Conservation (phyloP, 2,797 vertebrate genomes). For the Sebastes hubbsi region DNA sequence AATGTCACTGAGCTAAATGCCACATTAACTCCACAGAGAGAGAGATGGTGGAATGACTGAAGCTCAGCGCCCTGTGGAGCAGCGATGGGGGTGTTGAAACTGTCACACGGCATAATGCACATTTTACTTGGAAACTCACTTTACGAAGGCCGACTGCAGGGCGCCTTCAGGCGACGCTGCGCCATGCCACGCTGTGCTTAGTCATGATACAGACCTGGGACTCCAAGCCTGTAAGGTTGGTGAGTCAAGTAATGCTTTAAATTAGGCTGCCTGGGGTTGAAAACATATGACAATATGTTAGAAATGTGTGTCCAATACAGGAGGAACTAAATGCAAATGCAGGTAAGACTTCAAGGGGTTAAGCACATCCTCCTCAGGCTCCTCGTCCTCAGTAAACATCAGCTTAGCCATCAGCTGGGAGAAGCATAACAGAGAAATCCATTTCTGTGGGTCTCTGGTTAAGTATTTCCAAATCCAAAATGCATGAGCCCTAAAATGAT, state of each 20-base stretch:
- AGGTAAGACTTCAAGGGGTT: conserved; percentile 21
- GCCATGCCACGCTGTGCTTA: conserved; percentile 55
- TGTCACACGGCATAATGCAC: conserved; percentile 67
- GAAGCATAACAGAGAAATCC: conserved; percentile 46
- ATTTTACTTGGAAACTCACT: conserved; percentile 66
- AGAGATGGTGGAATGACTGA: conserved; percentile 59
- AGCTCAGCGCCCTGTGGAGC: conserved; percentile 57
- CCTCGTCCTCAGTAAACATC: conserved; percentile 49
- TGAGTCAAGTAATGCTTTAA: conserved; percentile 58
- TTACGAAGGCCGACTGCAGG: conserved; percentile 55
- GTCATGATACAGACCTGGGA: conserved; percentile 63
- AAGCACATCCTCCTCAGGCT: conserved; percentile 27
- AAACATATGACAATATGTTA: conserved; percentile 42
- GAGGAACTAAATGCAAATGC: conserved; percentile 8
- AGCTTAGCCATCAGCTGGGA: conserved; percentile 39
- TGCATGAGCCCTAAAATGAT: conserved; percentile 60
- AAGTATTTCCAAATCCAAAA: conserved; percentile 64
- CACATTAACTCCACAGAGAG: conserved; percentile 66
- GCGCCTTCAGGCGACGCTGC: conserved; percentile 59
- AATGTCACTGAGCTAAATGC: conserved; percentile 75
- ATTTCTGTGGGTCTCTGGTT: conserved; percentile 38
- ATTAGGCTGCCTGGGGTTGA: conserved; percentile 39
- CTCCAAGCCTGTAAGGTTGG: conserved; percentile 43
- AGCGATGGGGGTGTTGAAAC: conserved; percentile 60
- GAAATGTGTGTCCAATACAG: conserved; percentile 23